Base-by-base conservation (phyloP, 1,140 invertebrate genomes). In the Pentalonia nigronervosa region DNA sequence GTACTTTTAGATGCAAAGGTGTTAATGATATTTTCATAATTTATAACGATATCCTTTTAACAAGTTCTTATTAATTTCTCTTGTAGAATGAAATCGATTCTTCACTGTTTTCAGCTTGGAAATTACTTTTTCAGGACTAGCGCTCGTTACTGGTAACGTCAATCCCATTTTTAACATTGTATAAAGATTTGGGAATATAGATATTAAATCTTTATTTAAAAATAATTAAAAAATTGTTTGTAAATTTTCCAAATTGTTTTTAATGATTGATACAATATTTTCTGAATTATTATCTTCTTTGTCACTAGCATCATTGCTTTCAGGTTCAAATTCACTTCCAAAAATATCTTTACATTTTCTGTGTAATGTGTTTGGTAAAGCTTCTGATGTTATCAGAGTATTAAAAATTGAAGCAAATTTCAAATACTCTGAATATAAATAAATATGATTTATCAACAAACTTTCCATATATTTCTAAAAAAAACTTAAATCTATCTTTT, bases 201-300 rank as follows among this genome's bases (percentile, higher is more conserved):
- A 86, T 47, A 47, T 86, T 86, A 86, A 86, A 84, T 25, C 23
- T 86, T 86, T 86, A 14, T 86, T 86, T 47, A 86, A 30, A 30
- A 86, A 86, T 30, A 86, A 14, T 86, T 86, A 45, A 47, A 86
- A 86, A 86, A 86, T 86, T 2, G 84, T 9, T 86, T 86, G 41
- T 47, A 47, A 47, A 86, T 45, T 86, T 45, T 9, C 83, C 21
- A 23, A 86, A 86, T 86, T 86, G 7, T 86, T 30, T 86, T 47
- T 30, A 47, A 86, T 86, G 21, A 47, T 87, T 87, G 23, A 47
- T 47, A 20, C 21, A 87, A 87, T 87, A 87, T 45, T 86, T 45
- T 87, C 6, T 87, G 30, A 17, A 47, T 47, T 87, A 87, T n/a
- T 83, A 36, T 83, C 25, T 11, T 48, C 25, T 48, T 87, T 2